Conservation (phyloP, 2,797 vertebrate genomes). For the Sebastolobus alascanus region DNA sequence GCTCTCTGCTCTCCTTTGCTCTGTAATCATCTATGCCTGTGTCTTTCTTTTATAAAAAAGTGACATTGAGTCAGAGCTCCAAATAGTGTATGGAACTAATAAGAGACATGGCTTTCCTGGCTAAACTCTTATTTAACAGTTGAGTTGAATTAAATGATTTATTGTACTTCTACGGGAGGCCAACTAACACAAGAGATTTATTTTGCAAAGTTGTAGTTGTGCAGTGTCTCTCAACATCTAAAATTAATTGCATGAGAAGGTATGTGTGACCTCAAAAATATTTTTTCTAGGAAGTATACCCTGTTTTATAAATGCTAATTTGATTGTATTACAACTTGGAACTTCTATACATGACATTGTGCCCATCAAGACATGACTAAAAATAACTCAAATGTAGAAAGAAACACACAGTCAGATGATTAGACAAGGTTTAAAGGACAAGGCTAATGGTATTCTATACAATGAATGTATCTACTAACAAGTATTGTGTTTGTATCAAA, state of each 20-base stretch:
- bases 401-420: neutral
- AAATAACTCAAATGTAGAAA: neutral
- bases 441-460: neutral
- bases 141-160: neutral
- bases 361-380: too few relatives aligned
- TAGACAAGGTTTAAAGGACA: neutral
- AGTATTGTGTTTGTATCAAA: too few relatives aligned
- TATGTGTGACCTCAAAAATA: neutral
- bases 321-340: neutral
- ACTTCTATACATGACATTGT: neutral
- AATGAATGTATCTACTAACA: too few relatives aligned
- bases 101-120: neutral
- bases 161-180: neutral
- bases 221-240: neutral
- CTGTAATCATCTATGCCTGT: slow-evolving; percentile 1
- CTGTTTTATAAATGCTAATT: neutral
- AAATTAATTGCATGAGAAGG: neutral
- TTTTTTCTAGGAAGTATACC: neutral
- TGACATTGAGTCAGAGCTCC: neutral
- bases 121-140: neutral
- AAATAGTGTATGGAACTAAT: neutral
- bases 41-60: slow-evolving; percentile 1
- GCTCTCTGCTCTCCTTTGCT: neutral
- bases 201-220: neutral
- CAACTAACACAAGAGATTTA: neutral